Evolutionary conservation across 2,113 vertebrate genomes (phyloP).

Genomic region (Pituophis catenifer): DNA sequence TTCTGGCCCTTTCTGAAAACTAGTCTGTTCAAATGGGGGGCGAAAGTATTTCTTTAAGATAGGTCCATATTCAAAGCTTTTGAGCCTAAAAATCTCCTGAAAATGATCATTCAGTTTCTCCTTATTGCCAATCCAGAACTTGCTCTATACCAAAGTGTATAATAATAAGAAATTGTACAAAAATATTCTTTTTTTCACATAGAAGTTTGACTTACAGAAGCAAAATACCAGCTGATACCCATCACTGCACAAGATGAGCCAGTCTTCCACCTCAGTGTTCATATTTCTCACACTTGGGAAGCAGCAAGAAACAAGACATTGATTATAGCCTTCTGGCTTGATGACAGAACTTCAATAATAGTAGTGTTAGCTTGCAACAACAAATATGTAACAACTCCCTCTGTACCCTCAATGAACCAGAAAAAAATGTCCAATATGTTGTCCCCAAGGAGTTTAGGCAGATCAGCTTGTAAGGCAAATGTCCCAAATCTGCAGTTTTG

Average conservation of each 20-base stretch:
- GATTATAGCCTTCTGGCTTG: constrained; percentile 39
- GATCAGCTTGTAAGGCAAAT: neutral
- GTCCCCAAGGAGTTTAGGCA: neutral
- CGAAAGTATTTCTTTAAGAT: neutral
- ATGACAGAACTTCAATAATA: constrained; percentile 37
- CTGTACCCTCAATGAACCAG: accelerated
- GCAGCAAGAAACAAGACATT: neutral
- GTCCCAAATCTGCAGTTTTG: neutral
- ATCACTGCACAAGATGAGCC: constrained; percentile 20
- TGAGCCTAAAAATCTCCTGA: neutral
- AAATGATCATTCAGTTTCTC: neutral
- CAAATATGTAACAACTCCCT: constrained; percentile 20
- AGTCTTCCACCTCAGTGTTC: neutral
- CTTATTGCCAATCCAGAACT: constrained; percentile 1
- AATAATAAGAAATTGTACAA: constrained; percentile 41
- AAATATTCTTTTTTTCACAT: neutral
- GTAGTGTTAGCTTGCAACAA: constrained; percentile 32
- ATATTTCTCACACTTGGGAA: neutral
- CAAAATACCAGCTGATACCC: constrained; percentile 47
- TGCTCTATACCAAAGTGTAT: neutral
- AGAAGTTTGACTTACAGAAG: constrained; percentile 44
- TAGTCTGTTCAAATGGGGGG: neutral
- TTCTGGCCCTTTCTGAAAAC: neutral
- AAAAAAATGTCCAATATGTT: neutral
- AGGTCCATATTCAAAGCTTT: constrained; percentile 12